Evolutionary conservation across 2,797 vertebrate genomes (phyloP).

Genomic region (Gymnothorax javanicus): DNA sequence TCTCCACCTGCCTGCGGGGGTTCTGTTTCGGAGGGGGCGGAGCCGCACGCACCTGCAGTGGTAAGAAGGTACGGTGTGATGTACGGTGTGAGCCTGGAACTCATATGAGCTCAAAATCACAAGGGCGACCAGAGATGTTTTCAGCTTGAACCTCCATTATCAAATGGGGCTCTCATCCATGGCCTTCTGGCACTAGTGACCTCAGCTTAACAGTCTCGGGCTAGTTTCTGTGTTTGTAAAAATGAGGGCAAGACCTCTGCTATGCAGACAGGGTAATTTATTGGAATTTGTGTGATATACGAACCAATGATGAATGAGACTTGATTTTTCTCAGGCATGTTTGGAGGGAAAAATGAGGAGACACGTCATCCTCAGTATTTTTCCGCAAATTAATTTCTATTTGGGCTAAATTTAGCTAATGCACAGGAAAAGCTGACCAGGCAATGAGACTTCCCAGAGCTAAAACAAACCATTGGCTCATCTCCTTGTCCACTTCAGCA

Average conservation of each 20-base stretch:
- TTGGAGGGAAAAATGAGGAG: too few relatives aligned
- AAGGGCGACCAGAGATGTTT: neutral
- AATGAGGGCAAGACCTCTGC: neutral
- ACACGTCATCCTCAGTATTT: too few relatives aligned
- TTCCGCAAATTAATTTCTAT: too few relatives aligned
- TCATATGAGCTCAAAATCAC: neutral
- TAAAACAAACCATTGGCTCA: neutral
- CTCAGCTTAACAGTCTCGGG: neutral
- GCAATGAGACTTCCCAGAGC: too few relatives aligned
- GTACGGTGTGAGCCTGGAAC: neutral
- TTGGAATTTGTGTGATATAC: neutral
- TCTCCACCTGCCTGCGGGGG: conserved; percentile 78
- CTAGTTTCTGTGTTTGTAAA: neutral
- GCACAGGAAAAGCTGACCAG: too few relatives aligned
- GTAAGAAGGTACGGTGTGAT: conserved; percentile 15
- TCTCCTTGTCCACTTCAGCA: neutral
- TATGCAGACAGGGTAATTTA: neutral
- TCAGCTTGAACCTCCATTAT: neutral
- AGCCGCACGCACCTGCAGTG: conserved; percentile 88
- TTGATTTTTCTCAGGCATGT: neutral
- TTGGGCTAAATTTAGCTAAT: too few relatives aligned
- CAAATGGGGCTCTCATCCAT: neutral
- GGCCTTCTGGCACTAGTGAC: neutral
- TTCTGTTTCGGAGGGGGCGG: conserved; percentile 93
- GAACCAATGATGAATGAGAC: neutral